These are phyloP conservation scores for Lepus oiostolus DNA, from an alignment of 2,797 vertebrate genomes.

Conservation along the genomic window DNA sequence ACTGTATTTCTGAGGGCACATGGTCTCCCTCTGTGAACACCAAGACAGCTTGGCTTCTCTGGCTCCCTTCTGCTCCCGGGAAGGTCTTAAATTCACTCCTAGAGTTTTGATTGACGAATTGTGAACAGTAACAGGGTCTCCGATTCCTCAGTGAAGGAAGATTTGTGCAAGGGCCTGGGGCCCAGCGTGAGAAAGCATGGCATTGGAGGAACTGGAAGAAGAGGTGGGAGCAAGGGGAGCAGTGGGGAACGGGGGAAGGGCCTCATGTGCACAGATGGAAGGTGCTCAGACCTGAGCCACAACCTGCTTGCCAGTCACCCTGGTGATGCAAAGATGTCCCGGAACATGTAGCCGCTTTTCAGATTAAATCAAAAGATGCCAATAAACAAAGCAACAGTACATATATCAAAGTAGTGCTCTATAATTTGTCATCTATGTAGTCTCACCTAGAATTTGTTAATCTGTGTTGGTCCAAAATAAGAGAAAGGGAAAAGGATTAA, in stretches of 20 bases:
- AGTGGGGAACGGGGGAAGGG: not conserved
- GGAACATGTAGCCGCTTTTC: not conserved
- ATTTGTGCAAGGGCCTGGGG: not conserved
- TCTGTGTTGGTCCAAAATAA: not conserved
- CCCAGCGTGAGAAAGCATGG: not conserved
- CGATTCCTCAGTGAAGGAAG: not conserved
- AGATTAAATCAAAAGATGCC: not conserved
- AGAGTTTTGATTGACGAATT: slow-evolving; percentile 35
- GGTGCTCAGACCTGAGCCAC: not conserved
- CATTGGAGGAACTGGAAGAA: not conserved
- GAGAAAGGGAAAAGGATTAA: not conserved
- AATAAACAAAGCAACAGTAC: not conserved
- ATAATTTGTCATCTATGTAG: not conserved
- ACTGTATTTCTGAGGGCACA: not conserved
- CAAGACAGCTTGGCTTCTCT: not conserved
- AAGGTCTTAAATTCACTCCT: slow-evolving; percentile 18
- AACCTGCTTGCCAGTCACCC: not conserved
- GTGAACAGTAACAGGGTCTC: not conserved
- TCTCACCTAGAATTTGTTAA: not conserved
- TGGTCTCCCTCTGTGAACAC: not conserved
- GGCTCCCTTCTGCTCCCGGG: not conserved
- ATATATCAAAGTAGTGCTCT: not conserved
- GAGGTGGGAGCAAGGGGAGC: no score
- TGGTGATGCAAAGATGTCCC: not conserved
- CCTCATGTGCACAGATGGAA: not conserved